Percentiles rank a stretch among this genome's conserved stretches.
Evolutionary conservation across 1,140 invertebrate genomes (phyloP).

Genomic region (Atta texana): DNA sequence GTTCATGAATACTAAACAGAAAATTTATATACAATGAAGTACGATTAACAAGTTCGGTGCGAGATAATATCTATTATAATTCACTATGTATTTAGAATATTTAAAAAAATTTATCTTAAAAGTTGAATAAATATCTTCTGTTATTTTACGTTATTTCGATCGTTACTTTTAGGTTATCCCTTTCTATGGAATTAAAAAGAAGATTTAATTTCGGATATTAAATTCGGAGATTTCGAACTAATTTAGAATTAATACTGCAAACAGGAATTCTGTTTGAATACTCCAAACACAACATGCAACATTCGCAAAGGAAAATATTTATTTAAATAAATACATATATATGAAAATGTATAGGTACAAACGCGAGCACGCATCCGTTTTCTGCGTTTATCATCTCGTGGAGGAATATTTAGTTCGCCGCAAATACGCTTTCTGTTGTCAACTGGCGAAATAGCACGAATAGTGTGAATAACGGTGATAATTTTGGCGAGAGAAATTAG

Average conservation of each 20-base stretch:
- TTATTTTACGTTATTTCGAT: neutral
- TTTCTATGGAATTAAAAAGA: neutral
- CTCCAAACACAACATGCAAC: neutral
- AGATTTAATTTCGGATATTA: conserved; percentile 24
- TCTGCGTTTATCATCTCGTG: conserved; percentile 48
- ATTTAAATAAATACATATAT: conserved; percentile 33
- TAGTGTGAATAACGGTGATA: conserved; percentile 57
- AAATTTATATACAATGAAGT: neutral
- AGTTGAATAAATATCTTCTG: neutral
- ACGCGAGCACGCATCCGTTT: neutral
- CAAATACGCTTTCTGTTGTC: conserved; percentile 54
- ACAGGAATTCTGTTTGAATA: conserved; percentile 20
- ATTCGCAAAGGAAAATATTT: conserved; percentile 40
- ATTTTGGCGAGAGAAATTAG: conserved; percentile 47
- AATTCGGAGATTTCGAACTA: neutral
- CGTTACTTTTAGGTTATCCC: neutral
- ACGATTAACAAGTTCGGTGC: neutral
- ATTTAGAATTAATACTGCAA: conserved; percentile 33
- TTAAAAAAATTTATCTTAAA: neutral
- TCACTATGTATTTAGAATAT: neutral
- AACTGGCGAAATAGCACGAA: conserved; percentile 38
- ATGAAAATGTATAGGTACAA: conserved; percentile 1
- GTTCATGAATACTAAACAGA: neutral
- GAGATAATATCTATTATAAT: neutral
- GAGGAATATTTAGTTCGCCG: conserved; percentile 43